Base-by-base conservation (phyloP, 2,888 invertebrate species). In the Drosophila antonietae region DNA sequence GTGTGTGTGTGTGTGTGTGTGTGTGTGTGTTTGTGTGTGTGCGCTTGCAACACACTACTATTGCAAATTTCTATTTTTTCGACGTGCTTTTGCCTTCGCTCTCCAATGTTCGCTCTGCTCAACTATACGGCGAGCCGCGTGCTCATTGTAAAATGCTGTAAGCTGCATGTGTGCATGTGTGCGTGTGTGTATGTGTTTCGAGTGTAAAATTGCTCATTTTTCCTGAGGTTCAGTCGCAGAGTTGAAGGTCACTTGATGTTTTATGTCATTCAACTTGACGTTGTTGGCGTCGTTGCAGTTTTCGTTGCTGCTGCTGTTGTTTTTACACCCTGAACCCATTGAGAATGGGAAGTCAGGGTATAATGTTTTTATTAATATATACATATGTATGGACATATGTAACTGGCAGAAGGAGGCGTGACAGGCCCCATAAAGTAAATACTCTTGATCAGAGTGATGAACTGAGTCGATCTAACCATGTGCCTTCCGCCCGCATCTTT, bases 221-320 rank as follows among this genome's bases (percentile, higher is more conserved):
- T 85, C 91, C 91, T 91, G 91, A 91, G 91, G 92, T 92, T 92
- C 92, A 92, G 92, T 91, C 91, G 82, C 88, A 90, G 91, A 92
- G 92, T 92, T 92, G 93, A 92, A 92, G 92, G 92, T 92, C 93
- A 92, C 92, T 91, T 88, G 91, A 91, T 92, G 91, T 92, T 92
- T 92, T 92, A 92, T 92, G 92, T 92, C 92, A 92, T 92, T 92
- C 93, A 92, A 92, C 92, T 92, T 92, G 91, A 88, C 60, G 85
- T 62, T 52, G 73, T 62, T 43, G 82, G 92, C 92, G 92, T 88
- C 60, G 82, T 65, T 56, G 80, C 84, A 86, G 85, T 80, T 51
- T 57, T 64, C 51, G 68, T 46, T 39, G 39, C 60, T 66, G 73
- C 67, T 66, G 71, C 68, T 64, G 72, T 69, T 58, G 70, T 86